A percentile compares a stretch with the other conserved stretches of the same genome.
Evolutionary conservation across 2,797 vertebrate species (phyloP).

Genomic region (Enteromius anoplus): DNA sequence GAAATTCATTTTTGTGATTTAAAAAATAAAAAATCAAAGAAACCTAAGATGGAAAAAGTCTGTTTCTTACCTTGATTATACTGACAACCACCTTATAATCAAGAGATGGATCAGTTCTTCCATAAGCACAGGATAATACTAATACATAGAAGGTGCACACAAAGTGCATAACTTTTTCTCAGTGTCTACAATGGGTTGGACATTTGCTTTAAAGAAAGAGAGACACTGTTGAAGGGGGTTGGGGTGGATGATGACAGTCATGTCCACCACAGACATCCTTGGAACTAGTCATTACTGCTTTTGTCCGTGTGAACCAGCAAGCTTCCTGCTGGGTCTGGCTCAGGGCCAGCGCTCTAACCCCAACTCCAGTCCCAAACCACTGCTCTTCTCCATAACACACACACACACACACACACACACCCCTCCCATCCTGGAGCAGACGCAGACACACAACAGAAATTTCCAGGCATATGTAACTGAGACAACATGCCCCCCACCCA

Average conservation of each 20-base stretch:
- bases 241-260: constrained; percentile 55
- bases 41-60: background rate
- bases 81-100: background rate
- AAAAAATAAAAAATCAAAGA: background rate
- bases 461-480: constrained; percentile 74
- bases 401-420: constrained; percentile 56
- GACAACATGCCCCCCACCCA: constrained; percentile 57
- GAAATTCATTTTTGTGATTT: too few relatives aligned
- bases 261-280: constrained; percentile 68
- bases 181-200: background rate
- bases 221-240: constrained; percentile 24
- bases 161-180: background rate
- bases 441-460: constrained; percentile 78
- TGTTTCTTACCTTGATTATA: background rate
- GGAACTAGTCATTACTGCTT: constrained; percentile 71
- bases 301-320: constrained; percentile 77
- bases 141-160: background rate
- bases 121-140: background rate
- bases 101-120: background rate
- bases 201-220: constrained; percentile 6
- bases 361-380: constrained; percentile 59
- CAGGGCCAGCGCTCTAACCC: constrained; percentile 79
- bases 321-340: constrained; percentile 88
- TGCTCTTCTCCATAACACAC: constrained; percentile 68
- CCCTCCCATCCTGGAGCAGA: constrained; percentile 74